phyloP scores from a whole-genome alignment of 2,113 vertebrate species.

The Pogonocichla stellata region DNA sequence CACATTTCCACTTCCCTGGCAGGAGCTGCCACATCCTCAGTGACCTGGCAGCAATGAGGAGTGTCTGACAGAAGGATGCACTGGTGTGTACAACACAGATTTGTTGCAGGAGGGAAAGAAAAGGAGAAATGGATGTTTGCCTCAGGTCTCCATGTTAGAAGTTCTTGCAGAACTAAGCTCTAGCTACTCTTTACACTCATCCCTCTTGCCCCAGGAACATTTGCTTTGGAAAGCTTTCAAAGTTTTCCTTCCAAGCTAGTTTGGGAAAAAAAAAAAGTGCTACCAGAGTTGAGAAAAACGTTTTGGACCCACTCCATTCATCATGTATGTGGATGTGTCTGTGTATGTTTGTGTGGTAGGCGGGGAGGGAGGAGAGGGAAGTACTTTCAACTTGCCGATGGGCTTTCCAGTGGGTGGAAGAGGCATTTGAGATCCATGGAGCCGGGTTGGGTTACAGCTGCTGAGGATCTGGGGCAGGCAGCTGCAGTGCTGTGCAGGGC shows the following conservation, averaged over 20 bases:
- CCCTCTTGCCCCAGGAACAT: neutral
- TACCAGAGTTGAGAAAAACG: neutral
- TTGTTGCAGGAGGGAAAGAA: neutral
- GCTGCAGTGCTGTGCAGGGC: neutral
- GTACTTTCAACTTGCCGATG: conserved; percentile 14
- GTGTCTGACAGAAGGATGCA: neutral
- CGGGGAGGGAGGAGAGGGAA: conserved; percentile 5
- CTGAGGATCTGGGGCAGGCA: neutral
- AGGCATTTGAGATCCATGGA: neutral
- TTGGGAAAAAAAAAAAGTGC: neutral
- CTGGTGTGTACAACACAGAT: neutral
- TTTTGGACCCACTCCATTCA: conserved; percentile 22
- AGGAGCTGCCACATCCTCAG: neutral
- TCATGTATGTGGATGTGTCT: neutral
- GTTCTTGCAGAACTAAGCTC: neutral
- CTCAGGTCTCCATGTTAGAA: neutral
- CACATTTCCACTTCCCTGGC: neutral
- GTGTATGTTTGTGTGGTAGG: neutral
- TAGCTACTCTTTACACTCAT: neutral
- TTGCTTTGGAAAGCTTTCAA: conserved; percentile 45
- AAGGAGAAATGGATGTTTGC: neutral
- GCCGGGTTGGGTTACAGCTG: neutral
- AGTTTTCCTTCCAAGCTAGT: neutral
- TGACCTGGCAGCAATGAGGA: neutral
- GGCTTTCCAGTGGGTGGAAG: conserved; percentile 8